These are phyloP conservation scores for Cryptosula pallasiana DNA, from an alignment of 2,888 invertebrate species.

Conservation along the genomic window DNA sequence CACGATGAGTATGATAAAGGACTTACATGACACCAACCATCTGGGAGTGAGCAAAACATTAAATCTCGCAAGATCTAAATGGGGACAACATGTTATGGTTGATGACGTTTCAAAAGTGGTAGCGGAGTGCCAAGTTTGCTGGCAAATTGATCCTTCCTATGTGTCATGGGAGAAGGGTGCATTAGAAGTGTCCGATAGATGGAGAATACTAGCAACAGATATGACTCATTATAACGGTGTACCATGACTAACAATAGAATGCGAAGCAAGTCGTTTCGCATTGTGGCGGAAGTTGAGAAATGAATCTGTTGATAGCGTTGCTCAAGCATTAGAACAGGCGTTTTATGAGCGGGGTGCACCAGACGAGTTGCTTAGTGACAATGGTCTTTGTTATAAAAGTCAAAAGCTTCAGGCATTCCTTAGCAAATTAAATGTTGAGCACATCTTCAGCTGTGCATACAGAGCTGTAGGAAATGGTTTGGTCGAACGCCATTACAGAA, in stretches of 20 bases:
- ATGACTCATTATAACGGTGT: not conserved
- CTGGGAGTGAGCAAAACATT: not conserved
- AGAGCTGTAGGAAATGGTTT: not conserved
- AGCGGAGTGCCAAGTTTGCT: not conserved
- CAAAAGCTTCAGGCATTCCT: not conserved
- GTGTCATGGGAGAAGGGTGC: not conserved
- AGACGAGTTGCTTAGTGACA: not conserved
- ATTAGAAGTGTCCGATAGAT: not conserved
- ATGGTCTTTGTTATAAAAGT: not conserved
- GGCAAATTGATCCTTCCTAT: not conserved
- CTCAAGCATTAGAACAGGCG: not conserved
- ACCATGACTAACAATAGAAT: not conserved
- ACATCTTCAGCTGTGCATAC: conserved; percentile 2
- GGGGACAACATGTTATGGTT: not conserved
- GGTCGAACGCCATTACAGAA: not conserved
- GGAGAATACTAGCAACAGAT: not conserved
- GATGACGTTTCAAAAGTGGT: not conserved
- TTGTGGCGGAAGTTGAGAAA: not conserved
- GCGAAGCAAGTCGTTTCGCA: not conserved
- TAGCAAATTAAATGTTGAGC: not conserved
- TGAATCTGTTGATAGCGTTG: conserved; percentile 4
- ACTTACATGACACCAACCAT: conserved; percentile 11
- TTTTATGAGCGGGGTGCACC: conserved; percentile 9
- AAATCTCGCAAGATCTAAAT: not conserved
- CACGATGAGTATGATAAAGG: not conserved